Conservation (phyloP, 1,140 invertebrate species). For the Proctacanthus coquilletti region DNA sequence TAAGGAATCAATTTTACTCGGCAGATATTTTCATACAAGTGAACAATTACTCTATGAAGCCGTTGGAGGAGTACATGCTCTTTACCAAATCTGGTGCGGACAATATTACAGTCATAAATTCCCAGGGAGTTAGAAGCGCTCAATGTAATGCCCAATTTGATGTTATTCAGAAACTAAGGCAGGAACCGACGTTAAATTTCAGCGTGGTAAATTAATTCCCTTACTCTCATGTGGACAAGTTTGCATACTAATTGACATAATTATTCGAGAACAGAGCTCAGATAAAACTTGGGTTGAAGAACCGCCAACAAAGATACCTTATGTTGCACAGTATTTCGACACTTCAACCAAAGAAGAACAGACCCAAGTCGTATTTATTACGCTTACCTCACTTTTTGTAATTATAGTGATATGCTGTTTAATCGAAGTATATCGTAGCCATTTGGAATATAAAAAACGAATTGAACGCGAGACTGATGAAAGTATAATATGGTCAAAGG, state of each 20-base stretch:
- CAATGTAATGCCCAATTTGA: slow-evolving; percentile 64
- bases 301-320: slow-evolving; percentile 53
- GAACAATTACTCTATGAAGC: slow-evolving; percentile 63
- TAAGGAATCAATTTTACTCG: no score
- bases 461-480: slow-evolving; percentile 52
- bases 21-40: slow-evolving; percentile 67
- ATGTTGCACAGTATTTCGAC: slow-evolving; percentile 50
- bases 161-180: slow-evolving; percentile 39
- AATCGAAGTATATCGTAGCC: slow-evolving; percentile 46
- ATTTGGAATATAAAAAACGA: slow-evolving; percentile 46
- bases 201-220: slow-evolving; percentile 36
- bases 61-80: slow-evolving; percentile 75
- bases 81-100: slow-evolving; percentile 66
- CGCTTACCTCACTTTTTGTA: slow-evolving; percentile 49
- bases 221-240: not conserved
- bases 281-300: slow-evolving; percentile 68
- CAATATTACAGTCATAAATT: slow-evolving; percentile 63
- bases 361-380: slow-evolving; percentile 57
- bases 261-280: slow-evolving; percentile 45
- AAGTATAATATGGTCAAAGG: slow-evolving; percentile 46
- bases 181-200: slow-evolving; percentile 46
- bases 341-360: slow-evolving; percentile 58
- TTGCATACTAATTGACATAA: no score
- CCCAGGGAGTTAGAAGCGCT: slow-evolving; percentile 65
- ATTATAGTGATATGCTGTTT: slow-evolving; percentile 44